Evolutionary conservation across 2,797 vertebrate species (phyloP).

Genomic region (Anas capensis): DNA sequence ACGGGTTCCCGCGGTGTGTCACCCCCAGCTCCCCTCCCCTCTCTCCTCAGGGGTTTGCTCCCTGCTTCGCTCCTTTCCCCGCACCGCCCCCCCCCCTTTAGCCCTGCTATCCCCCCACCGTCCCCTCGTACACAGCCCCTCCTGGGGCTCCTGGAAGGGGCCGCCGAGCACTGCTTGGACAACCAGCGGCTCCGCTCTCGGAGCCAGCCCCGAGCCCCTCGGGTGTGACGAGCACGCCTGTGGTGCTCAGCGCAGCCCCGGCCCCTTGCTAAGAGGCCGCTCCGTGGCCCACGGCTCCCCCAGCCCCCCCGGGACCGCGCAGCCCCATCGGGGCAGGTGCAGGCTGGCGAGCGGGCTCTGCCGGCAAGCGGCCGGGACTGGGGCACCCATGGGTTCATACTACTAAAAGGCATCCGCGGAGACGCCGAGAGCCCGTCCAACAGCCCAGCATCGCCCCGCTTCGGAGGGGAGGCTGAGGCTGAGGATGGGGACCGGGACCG

Average conservation of each 20-base stretch:
- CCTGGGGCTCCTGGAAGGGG: conserved; percentile 49
- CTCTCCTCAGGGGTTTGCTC: conserved; percentile 42
- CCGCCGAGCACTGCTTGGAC: conserved; percentile 61
- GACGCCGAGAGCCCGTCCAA: background rate
- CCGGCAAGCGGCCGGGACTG: conserved; percentile 39
- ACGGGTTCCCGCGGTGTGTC: conserved; percentile 4
- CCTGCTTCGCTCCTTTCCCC: conserved; percentile 36
- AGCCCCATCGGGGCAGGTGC: conserved; percentile 8
- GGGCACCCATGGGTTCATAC: conserved; percentile 48
- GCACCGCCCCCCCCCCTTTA: conserved; percentile 55
- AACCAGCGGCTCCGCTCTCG: conserved; percentile 61
- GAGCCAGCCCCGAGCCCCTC: conserved; percentile 46
- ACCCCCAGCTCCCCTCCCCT: conserved; percentile 9
- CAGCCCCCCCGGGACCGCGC: background rate
- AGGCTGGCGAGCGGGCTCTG: conserved; percentile 40
- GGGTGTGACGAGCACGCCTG: conserved; percentile 60
- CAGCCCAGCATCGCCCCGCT: background rate
- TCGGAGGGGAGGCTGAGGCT: background rate
- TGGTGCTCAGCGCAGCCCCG: conserved; percentile 57
- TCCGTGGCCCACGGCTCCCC: conserved; percentile 35
- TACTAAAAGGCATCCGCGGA: conserved; percentile 45
- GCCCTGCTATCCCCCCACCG: conserved; percentile 1
- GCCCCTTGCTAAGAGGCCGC: conserved; percentile 43
- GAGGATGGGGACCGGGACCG: background rate
- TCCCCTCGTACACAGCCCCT: conserved; percentile 26